A percentile compares a stretch with the other conserved stretches of the same genome.
phyloP scores from a whole-genome alignment of 2,888 invertebrate species.

The Lepidocyrtinus sp. region DNA sequence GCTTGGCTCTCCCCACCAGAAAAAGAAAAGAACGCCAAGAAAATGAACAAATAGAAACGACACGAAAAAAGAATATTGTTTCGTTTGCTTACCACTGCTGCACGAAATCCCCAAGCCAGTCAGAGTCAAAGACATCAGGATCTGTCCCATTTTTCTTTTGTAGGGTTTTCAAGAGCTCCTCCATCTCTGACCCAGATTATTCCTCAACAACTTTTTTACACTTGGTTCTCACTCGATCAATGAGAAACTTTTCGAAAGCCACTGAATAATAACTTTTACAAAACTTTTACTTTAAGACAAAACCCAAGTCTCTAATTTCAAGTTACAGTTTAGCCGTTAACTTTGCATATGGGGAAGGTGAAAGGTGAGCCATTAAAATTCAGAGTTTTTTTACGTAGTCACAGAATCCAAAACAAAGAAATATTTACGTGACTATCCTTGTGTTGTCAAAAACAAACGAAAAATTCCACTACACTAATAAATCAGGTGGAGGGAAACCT shows the following conservation, averaged over 20 bases:
- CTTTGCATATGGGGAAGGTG: too few relatives aligned
- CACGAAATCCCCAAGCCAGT: constrained; percentile 67
- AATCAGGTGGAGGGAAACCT: too few relatives aligned
- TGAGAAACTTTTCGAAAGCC: neutral
- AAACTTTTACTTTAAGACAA: too few relatives aligned
- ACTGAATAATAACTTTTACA: neutral
- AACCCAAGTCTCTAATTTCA: too few relatives aligned
- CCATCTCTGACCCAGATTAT: constrained; percentile 62
- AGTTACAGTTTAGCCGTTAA: too few relatives aligned
- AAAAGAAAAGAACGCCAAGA: neutral
- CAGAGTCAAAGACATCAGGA: constrained; percentile 62
- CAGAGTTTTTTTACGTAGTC: too few relatives aligned
- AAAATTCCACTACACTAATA: too few relatives aligned
- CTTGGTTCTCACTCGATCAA: neutral
- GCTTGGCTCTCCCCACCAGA: too few relatives aligned
- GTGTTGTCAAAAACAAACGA: too few relatives aligned
- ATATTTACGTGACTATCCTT: too few relatives aligned
- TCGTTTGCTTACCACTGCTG: constrained; percentile 66
- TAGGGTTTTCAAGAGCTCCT: constrained; percentile 65
- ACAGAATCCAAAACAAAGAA: too few relatives aligned
- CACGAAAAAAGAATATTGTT: neutral
- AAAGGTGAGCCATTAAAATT: too few relatives aligned
- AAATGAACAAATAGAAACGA: neutral
- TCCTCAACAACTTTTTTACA: neutral
- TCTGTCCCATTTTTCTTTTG: constrained; percentile 63